phyloP scores from a whole-genome alignment of 1,140 invertebrate genomes.

The Camponotus vicinus region DNA sequence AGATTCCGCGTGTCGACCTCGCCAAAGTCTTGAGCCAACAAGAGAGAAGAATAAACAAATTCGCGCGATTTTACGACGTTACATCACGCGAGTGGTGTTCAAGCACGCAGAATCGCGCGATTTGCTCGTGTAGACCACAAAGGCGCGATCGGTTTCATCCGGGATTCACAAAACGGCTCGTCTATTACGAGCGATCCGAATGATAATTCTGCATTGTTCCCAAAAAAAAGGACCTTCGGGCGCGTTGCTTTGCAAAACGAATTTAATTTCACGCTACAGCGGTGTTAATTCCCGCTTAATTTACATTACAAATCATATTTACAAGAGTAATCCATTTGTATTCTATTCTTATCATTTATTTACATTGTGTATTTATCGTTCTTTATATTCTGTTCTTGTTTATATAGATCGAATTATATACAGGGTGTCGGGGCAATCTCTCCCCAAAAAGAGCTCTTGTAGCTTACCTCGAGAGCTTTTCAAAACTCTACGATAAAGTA shows the following conservation, averaged over 20 bases:
- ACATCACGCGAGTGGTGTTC: slow-evolving; percentile 15
- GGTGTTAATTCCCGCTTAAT: too few species aligned
- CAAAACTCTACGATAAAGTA: too few species aligned
- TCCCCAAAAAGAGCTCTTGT: too few species aligned
- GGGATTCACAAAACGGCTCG: background rate
- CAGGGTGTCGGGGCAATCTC: too few species aligned
- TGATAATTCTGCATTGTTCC: slow-evolving; percentile 34
- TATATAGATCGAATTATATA: background rate
- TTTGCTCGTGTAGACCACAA: slow-evolving; percentile 10
- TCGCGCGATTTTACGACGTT: slow-evolving; percentile 22
- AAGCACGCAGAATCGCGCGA: background rate
- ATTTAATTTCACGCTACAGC: background rate
- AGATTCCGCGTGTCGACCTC: slow-evolving; percentile 18
- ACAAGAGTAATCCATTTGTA: background rate
- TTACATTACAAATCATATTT: too few species aligned
- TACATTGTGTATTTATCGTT: too few species aligned
- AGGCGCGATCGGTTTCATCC: background rate
- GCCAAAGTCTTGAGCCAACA: slow-evolving; percentile 23
- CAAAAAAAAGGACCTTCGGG: background rate
- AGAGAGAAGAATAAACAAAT: slow-evolving; percentile 49
- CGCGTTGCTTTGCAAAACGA: background rate
- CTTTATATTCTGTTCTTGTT: background rate
- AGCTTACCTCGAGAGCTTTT: too few species aligned
- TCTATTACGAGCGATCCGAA: background rate
- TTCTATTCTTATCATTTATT: background rate